Evolutionary conservation across 2,888 invertebrate species (phyloP).

Genomic region (Amphipyra berbera): DNA sequence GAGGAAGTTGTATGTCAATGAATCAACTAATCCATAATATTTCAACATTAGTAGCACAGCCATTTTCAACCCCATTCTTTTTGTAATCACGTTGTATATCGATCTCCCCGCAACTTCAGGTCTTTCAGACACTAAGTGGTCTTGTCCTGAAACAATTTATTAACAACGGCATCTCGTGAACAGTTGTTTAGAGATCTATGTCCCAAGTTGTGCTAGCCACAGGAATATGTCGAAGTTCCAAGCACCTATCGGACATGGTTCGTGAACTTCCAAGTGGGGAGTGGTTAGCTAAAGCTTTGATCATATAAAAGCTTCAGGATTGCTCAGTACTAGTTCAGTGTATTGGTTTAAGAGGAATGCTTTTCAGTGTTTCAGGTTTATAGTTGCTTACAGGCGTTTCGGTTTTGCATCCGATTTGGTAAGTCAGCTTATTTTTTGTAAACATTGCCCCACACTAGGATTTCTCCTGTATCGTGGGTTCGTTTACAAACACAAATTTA

Average conservation of each 20-base stretch:
- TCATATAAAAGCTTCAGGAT: slow-evolving; percentile 25
- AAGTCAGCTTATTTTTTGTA: too few species aligned
- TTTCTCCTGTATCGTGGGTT: too few species aligned
- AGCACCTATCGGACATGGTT: slow-evolving; percentile 22
- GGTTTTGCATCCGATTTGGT: too few species aligned
- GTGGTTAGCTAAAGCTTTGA: slow-evolving; percentile 32
- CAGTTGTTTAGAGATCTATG: slow-evolving; percentile 37
- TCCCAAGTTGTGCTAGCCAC: slow-evolving; percentile 37
- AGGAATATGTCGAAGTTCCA: slow-evolving; percentile 45
- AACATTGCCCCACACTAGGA: too few species aligned
- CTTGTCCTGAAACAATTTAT: slow-evolving; percentile 32
- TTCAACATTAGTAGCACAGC: too few species aligned
- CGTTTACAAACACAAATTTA: too few species aligned
- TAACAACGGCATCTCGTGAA: slow-evolving; percentile 12
- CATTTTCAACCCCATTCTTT: too few species aligned
- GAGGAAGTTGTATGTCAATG: too few species aligned
- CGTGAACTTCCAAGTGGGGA: slow-evolving; percentile 14
- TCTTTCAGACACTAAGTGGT: slow-evolving; percentile 1
- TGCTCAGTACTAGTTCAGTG: slow-evolving; percentile 6
- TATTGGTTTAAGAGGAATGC: slow-evolving; percentile 12
- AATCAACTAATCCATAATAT: too few species aligned
- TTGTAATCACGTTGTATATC: too few species aligned
- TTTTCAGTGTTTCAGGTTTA: neutral
- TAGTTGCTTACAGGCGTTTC: neutral
- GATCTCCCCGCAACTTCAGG: too few species aligned